Conservation (phyloP, 2,888 invertebrate species). For the Aporophyla nigra region DNA sequence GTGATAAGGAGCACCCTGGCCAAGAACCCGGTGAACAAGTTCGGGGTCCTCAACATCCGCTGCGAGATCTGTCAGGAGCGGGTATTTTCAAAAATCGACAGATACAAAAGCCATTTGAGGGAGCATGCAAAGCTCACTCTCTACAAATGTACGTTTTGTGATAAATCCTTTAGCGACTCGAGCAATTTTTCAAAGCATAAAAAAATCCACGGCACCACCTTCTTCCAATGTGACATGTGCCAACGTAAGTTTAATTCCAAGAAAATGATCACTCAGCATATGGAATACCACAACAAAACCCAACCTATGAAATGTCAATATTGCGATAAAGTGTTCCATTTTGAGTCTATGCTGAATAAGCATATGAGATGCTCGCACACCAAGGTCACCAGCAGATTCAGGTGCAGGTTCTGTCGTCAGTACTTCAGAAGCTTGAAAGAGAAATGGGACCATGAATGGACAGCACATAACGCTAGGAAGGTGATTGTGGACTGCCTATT, state of each 20-base stretch:
- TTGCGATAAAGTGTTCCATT: slow-evolving; percentile 83
- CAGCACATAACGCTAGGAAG: slow-evolving; percentile 84
- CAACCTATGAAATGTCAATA: slow-evolving; percentile 78
- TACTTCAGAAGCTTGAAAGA: slow-evolving; percentile 81
- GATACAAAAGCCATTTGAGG: slow-evolving; percentile 86
- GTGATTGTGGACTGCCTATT: slow-evolving; percentile 83
- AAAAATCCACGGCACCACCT: slow-evolving; percentile 85
- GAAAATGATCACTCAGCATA: slow-evolving; percentile 85
- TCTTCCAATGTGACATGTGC: slow-evolving; percentile 87
- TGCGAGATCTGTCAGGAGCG: slow-evolving; percentile 83
- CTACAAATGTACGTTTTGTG: slow-evolving; percentile 87
- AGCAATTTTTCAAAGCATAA: slow-evolving; percentile 90
- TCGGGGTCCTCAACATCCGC: slow-evolving; percentile 80
- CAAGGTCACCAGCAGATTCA: slow-evolving; percentile 73
- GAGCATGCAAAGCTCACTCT: slow-evolving; percentile 87
- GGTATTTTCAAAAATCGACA: slow-evolving; percentile 83
- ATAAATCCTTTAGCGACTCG: slow-evolving; percentile 88
- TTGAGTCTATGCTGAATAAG: slow-evolving; percentile 86
- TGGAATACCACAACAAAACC: slow-evolving; percentile 85
- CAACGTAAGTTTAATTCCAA: slow-evolving; percentile 88
- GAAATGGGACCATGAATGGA: slow-evolving; percentile 90
- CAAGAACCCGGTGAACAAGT: slow-evolving; percentile 80
- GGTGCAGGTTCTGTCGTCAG: slow-evolving; percentile 81
- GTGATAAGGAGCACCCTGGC: slow-evolving; percentile 83
- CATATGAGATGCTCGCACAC: slow-evolving; percentile 83